Conservation (phyloP, 2,113 vertebrate genomes). For the Erythrolamprus reginae region DNA sequence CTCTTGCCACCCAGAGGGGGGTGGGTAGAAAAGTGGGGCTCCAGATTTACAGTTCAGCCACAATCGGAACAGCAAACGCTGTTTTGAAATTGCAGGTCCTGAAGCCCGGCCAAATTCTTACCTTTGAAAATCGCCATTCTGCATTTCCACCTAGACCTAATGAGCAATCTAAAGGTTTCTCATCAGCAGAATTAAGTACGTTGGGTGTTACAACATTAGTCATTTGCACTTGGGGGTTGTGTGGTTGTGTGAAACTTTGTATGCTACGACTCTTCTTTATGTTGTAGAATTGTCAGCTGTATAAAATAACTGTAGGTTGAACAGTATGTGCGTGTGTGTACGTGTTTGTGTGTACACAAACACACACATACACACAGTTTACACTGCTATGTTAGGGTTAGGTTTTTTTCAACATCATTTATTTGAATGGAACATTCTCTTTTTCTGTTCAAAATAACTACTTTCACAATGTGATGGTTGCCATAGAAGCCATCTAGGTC, state of each 20-base stretch:
- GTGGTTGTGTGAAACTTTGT: background rate
- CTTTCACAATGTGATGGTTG: background rate
- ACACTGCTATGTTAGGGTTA: no score
- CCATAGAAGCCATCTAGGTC: background rate
- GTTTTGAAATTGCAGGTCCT: background rate
- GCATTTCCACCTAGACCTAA: background rate
- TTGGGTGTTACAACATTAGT: background rate
- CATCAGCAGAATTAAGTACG: background rate
- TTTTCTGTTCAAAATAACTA: background rate
- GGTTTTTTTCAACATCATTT: background rate
- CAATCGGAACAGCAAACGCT: accelerated
- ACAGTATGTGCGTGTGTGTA: background rate
- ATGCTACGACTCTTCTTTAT: no score
- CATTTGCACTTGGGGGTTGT: background rate
- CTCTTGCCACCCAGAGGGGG: background rate
- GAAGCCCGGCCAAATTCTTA: background rate
- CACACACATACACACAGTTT: background rate
- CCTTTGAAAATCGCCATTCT: background rate
- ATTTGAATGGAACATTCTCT: background rate
- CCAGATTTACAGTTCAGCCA: background rate
- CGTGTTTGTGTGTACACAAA: background rate
- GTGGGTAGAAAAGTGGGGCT: background rate
- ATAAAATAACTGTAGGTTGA: background rate
- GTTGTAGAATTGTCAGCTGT: background rate
- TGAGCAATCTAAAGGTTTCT: background rate